Percentiles rank a stretch among this genome's conserved stretches.
These are phyloP conservation scores for Cinclus cinclus DNA, from an alignment of 2,113 vertebrate genomes.

Conservation along the genomic window DNA sequence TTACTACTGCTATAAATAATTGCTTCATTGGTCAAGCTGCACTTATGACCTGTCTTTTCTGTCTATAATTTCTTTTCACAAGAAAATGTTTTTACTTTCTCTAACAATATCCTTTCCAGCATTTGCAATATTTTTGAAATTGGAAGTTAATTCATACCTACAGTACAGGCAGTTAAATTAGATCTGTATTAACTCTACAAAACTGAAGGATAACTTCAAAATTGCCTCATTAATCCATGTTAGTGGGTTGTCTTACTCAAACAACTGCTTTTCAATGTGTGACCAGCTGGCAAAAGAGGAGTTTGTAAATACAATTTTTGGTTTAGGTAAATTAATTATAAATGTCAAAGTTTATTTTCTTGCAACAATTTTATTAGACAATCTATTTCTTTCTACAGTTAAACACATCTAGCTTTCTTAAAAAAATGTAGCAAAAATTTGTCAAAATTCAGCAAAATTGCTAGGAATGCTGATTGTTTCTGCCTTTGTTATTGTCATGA, in stretches of 20 bases:
- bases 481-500: background rate
- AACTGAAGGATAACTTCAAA: background rate
- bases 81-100: background rate
- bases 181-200: background rate
- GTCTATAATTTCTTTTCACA: background rate
- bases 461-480: background rate
- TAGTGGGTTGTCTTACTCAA: background rate
- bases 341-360: background rate
- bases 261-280: background rate
- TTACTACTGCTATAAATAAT: conserved; percentile 6
- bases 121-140: background rate
- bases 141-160: background rate
- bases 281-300: background rate
- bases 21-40: background rate
- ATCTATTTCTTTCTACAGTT: background rate
- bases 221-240: background rate
- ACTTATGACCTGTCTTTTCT: background rate
- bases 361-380: background rate
- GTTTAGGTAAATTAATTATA: background rate
- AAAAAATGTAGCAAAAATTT: background rate
- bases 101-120: background rate
- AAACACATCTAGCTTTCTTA: background rate
- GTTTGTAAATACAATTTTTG: background rate
- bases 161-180: background rate
- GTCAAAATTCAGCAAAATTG: background rate